Percentiles rank a stretch among this genome's conserved stretches.
These are phyloP conservation scores for Tribolium madens DNA, from an alignment of 1,140 invertebrate species.

Conservation along the genomic window DNA sequence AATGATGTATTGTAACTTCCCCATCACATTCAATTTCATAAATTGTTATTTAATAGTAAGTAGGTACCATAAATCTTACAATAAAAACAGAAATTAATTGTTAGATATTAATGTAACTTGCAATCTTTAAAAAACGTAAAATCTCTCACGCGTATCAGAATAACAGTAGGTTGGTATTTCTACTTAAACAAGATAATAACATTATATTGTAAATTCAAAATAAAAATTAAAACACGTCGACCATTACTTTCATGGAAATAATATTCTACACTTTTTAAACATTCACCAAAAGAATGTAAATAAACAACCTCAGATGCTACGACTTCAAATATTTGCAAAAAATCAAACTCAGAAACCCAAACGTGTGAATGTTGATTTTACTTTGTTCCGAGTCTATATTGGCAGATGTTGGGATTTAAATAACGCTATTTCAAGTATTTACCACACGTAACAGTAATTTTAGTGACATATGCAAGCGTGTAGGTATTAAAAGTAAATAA, in stretches of 20 bases:
- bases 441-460: not conserved
- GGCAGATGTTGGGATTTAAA: slow-evolving; percentile 2
- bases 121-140: slow-evolving; percentile 22
- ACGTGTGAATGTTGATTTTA: not conserved
- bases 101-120: not conserved
- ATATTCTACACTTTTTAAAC: slow-evolving; percentile 17
- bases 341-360: not conserved
- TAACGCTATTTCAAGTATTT: slow-evolving; percentile 13
- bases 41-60: not conserved
- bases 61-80: not conserved
- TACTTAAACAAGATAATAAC: slow-evolving; percentile 12
- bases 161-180: slow-evolving; percentile 27
- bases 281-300: slow-evolving; percentile 1
- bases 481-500: not conserved
- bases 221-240: slow-evolving; percentile 1
- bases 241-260: slow-evolving; percentile 11
- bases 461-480: slow-evolving; percentile 4
- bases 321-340: not conserved
- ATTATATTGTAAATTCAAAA: slow-evolving; percentile 9
- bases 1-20: not conserved
- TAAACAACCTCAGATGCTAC: not conserved
- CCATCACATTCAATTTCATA: not conserved
- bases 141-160: slow-evolving; percentile 12
- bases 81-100: slow-evolving; percentile 10
- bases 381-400: not conserved